A percentile compares a stretch with the other conserved stretches of the same genome.
Conservation (phyloP, 2,113 vertebrate species). For the Neodontobutis hainanensis region DNA sequence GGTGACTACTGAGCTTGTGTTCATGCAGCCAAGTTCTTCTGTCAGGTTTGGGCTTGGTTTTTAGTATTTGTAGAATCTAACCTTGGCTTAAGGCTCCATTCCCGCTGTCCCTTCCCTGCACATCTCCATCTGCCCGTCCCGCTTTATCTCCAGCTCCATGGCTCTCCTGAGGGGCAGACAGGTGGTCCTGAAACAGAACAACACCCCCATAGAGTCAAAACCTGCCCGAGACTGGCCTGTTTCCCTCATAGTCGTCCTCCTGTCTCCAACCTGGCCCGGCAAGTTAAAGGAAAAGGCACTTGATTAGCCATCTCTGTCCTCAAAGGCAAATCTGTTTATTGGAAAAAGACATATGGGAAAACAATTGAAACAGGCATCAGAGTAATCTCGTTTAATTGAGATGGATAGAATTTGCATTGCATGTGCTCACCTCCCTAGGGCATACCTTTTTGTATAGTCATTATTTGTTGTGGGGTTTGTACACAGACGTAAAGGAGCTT, state of each 20-base stretch:
- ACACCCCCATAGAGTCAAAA: slow-evolving; percentile 52
- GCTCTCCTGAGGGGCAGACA: slow-evolving; percentile 56
- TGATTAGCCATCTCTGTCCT: no score
- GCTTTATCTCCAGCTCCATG: slow-evolving; percentile 35
- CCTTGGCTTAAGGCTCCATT: slow-evolving; percentile 41
- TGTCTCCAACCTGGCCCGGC: not conserved
- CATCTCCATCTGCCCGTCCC: slow-evolving; percentile 63
- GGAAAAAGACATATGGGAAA: not conserved
- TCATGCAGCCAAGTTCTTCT: slow-evolving; percentile 19
- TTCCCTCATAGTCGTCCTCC: slow-evolving; percentile 30
- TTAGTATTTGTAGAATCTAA: slow-evolving; percentile 2
- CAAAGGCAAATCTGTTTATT: slow-evolving; percentile 3
- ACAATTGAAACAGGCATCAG: not conserved
- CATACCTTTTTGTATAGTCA: slow-evolving; percentile 18
- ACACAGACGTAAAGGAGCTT: not conserved
- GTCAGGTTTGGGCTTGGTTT: slow-evolving; percentile 3
- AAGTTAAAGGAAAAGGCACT: not conserved
- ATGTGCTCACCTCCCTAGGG: not conserved
- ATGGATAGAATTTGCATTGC: slow-evolving; percentile 1
- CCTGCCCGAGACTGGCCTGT: slow-evolving; percentile 48
- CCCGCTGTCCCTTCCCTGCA: slow-evolving; percentile 22
- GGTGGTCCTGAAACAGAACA: slow-evolving; percentile 58
- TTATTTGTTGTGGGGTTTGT: slow-evolving; percentile 15
- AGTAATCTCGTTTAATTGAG: slow-evolving; percentile 6
- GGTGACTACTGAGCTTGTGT: slow-evolving; percentile 24